phyloP scores from a whole-genome alignment of 2,113 vertebrate species.

The Andinoacara biseriatus region DNA sequence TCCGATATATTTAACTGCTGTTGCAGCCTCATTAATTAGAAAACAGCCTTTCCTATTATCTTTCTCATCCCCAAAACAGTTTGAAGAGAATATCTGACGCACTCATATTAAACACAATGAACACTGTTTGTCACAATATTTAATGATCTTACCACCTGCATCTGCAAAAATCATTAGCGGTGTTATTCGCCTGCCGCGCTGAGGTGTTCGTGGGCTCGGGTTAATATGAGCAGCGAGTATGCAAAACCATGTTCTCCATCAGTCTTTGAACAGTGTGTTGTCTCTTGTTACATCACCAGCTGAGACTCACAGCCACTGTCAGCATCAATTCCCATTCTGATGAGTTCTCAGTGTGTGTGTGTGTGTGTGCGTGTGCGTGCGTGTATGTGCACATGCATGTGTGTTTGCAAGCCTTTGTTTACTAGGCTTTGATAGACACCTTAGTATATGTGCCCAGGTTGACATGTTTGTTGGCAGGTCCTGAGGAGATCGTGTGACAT shows the following conservation, averaged over 20 bases:
- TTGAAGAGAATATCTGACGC: conserved; percentile 27
- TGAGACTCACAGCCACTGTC: conserved; percentile 56
- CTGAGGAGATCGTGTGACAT: conserved; percentile 36
- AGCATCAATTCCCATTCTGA: conserved; percentile 48
- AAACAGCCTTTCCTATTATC: conserved; percentile 47
- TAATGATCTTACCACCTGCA: conserved; percentile 63
- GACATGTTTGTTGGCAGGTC: conserved; percentile 46
- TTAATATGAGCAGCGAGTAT: conserved; percentile 65
- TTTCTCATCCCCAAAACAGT: conserved; percentile 47
- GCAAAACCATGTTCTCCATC: conserved; percentile 65
- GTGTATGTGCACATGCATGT: conserved; percentile 3
- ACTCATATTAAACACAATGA: conserved; percentile 42
- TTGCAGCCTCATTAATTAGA: conserved; percentile 51
- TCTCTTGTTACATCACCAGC: conserved; percentile 53
- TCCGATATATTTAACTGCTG: conserved; percentile 17
- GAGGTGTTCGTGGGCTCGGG: conserved; percentile 31
- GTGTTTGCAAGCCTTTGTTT: conserved; percentile 37
- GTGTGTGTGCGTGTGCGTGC: not conserved
- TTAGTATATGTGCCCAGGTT: conserved; percentile 53
- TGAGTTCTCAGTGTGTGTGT: not conserved
- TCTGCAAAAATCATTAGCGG: conserved; percentile 72
- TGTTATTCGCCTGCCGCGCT: conserved; percentile 60
- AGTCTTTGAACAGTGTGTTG: conserved; percentile 61
- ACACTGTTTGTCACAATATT: conserved; percentile 59
- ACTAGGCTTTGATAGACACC: conserved; percentile 39